Evolutionary conservation across 2,797 vertebrate genomes (phyloP).

Genomic region (Hydrophis major): DNA sequence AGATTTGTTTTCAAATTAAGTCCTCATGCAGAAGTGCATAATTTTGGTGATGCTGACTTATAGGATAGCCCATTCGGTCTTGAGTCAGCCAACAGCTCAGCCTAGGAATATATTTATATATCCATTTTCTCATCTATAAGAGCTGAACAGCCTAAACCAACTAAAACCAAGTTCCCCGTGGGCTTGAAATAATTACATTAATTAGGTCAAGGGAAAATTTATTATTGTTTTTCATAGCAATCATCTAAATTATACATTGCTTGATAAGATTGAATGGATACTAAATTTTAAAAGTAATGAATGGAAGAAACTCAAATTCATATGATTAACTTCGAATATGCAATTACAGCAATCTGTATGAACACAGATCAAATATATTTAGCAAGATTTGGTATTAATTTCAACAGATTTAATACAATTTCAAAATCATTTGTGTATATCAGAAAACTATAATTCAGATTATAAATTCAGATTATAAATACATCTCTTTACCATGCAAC

Average conservation of each 20-base stretch:
- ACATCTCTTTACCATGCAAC: background rate
- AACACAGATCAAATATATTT: background rate
- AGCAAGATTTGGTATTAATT: background rate
- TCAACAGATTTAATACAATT: background rate
- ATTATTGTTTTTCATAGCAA: background rate
- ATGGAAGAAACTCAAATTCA: background rate
- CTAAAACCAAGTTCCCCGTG: background rate
- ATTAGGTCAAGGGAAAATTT: background rate
- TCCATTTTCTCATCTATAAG: background rate
- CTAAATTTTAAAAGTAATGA: background rate
- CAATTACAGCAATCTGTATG: background rate
- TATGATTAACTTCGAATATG: background rate
- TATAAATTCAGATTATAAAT: background rate
- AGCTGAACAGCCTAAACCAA: background rate
- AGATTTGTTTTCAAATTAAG: background rate
- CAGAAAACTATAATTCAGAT: constrained; percentile 34
- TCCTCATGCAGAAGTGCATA: background rate
- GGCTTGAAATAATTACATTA: background rate
- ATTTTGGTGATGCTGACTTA: background rate
- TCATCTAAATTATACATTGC: background rate
- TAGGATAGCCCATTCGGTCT: background rate
- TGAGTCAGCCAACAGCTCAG: background rate
- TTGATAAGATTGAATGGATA: background rate
- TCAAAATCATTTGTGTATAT: constrained; percentile 20
- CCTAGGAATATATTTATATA: background rate